These are phyloP conservation scores for Sporophila hypoxantha DNA, from an alignment of 2,113 vertebrate genomes.

Conservation along the genomic window DNA sequence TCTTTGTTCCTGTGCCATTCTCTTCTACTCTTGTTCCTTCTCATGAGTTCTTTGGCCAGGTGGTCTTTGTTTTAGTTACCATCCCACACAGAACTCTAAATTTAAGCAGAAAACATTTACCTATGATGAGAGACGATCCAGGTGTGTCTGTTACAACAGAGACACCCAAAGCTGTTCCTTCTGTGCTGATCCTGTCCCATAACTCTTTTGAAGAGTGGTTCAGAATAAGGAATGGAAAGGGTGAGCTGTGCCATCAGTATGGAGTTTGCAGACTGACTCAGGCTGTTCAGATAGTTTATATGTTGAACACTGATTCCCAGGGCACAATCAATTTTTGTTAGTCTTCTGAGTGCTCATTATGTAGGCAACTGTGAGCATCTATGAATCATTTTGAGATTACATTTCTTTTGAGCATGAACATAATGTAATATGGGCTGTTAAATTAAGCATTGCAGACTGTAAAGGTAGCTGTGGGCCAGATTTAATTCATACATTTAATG, in stretches of 20 bases:
- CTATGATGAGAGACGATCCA: not conserved
- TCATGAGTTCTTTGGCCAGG: not conserved
- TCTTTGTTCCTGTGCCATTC: not conserved
- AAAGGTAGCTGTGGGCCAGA: not conserved
- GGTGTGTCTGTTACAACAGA: not conserved
- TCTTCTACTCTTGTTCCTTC: not conserved
- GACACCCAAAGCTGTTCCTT: not conserved
- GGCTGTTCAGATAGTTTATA: not conserved
- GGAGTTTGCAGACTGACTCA: not conserved
- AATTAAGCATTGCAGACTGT: not conserved
- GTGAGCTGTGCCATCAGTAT: not conserved
- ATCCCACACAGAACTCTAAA: not conserved
- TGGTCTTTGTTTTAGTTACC: not conserved
- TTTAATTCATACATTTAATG: not conserved
- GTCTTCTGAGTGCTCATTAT: not conserved
- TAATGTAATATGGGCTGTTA: not conserved
- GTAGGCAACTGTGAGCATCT: not conserved
- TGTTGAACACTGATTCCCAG: not conserved
- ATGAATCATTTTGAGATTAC: conserved; percentile 2
- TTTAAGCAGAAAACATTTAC: not conserved
- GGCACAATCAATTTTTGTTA: not conserved
- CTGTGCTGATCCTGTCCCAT: not conserved
- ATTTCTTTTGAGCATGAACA: not conserved
- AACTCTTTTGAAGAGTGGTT: not conserved
- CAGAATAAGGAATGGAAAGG: not conserved